A percentile compares a stretch with the other conserved stretches of the same genome.
Conservation (phyloP, 2,113 vertebrate genomes). For the Varanus komodoensis region DNA sequence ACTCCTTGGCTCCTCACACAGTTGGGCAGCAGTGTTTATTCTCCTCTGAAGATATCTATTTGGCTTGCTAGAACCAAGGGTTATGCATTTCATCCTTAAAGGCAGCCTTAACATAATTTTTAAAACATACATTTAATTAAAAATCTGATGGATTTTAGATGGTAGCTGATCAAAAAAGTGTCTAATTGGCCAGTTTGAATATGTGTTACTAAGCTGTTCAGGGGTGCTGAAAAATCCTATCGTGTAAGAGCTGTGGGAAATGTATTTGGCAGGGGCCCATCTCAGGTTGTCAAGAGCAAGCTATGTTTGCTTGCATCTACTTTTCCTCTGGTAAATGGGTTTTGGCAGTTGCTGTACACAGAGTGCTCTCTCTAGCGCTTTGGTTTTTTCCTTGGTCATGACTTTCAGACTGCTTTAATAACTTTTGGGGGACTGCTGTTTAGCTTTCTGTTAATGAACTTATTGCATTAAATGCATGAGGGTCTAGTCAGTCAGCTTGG, state of each 20-base stretch:
- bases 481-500: not conserved
- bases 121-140: too few species aligned
- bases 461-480: not conserved
- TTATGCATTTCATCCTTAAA: not conserved
- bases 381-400: not conserved
- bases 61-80: too few species aligned
- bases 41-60: not conserved
- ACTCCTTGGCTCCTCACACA: not conserved
- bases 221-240: not conserved
- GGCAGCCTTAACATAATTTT: too few species aligned
- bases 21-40: not conserved
- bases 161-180: not conserved
- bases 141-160: too few species aligned
- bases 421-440: not conserved
- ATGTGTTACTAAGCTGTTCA: not conserved
- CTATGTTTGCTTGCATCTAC: not conserved
- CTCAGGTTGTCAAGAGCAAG: not conserved
- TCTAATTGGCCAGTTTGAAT: not conserved
- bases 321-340: not conserved
- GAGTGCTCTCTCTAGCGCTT: not conserved
- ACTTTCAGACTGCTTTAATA: not conserved
- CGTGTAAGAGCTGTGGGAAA: not conserved
- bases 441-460: not conserved
- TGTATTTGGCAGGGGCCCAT: not conserved
- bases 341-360: not conserved